Evolutionary conservation across 2,113 vertebrate genomes (phyloP).

Genomic region (Microcebus tavaratra): DNA sequence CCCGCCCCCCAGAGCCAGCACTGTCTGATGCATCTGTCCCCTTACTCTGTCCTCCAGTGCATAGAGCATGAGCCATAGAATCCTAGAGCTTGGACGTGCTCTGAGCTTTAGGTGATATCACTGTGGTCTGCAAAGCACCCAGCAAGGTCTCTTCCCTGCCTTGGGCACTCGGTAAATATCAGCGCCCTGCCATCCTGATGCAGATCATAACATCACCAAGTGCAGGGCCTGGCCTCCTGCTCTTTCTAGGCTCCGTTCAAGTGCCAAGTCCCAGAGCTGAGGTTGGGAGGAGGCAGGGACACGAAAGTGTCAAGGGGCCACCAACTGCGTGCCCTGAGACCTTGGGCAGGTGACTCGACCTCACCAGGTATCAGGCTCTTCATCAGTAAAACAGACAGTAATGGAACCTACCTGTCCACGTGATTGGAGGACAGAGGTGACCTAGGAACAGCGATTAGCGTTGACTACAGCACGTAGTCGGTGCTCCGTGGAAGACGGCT

Average conservation of each 20-base stretch:
- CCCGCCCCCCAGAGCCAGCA: neutral
- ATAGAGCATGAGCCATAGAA: rapidly evolving
- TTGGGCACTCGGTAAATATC: neutral
- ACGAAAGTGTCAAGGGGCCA: neutral
- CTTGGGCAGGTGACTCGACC: neutral
- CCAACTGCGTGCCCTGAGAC: neutral
- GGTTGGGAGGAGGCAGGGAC: neutral
- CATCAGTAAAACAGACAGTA: neutral
- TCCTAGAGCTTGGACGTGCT: neutral
- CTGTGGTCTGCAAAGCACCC: neutral
- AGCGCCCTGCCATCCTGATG: neutral
- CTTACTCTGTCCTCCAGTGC: neutral
- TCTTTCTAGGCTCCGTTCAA: neutral
- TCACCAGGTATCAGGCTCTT: neutral
- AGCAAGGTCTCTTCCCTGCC: neutral
- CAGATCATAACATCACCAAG: neutral
- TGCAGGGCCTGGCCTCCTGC: no score
- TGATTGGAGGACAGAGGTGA: neutral
- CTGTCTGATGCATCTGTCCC: rapidly evolving
- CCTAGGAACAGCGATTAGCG: neutral
- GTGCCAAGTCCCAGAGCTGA: neutral
- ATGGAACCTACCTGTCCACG: neutral
- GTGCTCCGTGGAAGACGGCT: neutral
- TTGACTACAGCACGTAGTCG: rapidly evolving
- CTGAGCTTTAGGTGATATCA: neutral